These are phyloP conservation scores for Sipha maydis DNA, from an alignment of 2,888 invertebrate species.

Conservation along the genomic window DNA sequence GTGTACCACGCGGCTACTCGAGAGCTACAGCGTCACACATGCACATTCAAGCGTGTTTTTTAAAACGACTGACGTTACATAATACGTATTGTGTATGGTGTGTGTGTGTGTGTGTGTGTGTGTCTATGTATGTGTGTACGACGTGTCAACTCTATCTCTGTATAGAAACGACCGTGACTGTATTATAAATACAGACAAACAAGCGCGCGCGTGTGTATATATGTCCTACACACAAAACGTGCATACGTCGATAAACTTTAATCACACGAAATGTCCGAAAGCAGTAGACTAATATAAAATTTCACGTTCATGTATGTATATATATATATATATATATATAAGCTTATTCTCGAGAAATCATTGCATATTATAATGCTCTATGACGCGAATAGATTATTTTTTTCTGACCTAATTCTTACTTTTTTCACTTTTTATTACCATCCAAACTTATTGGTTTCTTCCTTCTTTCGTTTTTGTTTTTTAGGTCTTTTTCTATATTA, in stretches of 20 bases:
- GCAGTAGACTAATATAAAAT: not conserved
- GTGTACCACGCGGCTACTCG: constrained; percentile 46
- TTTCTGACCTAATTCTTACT: not conserved
- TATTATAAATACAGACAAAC: not conserved
- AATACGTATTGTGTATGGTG: not conserved
- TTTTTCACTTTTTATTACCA: not conserved
- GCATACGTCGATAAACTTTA: constrained; percentile 64
- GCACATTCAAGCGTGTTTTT: constrained; percentile 53
- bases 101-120: not conserved
- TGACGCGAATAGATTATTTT: not conserved
- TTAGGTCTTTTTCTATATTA: not conserved
- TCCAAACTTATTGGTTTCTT: not conserved
- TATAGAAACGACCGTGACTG: constrained; percentile 31
- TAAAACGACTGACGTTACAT: constrained; percentile 21
- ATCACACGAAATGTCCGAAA: constrained; percentile 6
- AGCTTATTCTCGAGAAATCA: not conserved
- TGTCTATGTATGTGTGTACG: too few relatives aligned
- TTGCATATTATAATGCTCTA: not conserved
- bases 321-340: too few relatives aligned
- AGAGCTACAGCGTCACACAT: not conserved
- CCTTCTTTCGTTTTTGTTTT: not conserved
- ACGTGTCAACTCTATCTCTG: constrained; percentile 1
- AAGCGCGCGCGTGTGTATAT: not conserved
- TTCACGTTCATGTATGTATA: not conserved
- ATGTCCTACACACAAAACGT: constrained; percentile 64